Base-by-base conservation (phyloP, 2,113 vertebrate genomes). In the Penelope pileata region DNA sequence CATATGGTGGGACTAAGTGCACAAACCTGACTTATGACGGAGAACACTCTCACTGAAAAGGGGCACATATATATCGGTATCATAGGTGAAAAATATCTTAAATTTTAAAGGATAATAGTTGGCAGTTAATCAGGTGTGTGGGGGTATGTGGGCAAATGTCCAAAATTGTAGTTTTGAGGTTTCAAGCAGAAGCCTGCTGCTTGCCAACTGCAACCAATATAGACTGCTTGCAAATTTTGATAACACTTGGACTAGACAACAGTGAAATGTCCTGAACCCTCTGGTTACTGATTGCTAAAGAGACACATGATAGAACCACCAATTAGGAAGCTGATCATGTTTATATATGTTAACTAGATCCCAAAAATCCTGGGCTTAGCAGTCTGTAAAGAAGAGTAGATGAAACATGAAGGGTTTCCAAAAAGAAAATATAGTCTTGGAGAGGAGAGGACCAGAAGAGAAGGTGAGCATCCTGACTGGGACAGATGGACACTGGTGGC, bases 381-480 rank as follows among this genome's bases (percentile, higher is more conserved):
- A 8, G 16, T 3, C 3, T 0, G 0, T 50, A 45, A 47, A 63
- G 73, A 77, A 88, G 73, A 66, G 7, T 12, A 67, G 9, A 22
- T 16, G 2, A 26, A 63, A 85, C 53, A 12, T 63, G 24, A 24
- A 70, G 21, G 1, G 4, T 74, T 70, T 60, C 16, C n/a, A 24
- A 83, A 59, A 50, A 56, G 5, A 83, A 69, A 27, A 83, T 23
- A 26, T 32, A 7, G 1, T 42, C 51, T 81, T 77, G 23, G 22
- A 77, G 24, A 83, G 10, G 83, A 74, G 8, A 70, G 2, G 16
- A 47, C 7, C 1, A 3, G 56, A 8, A 82, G 89, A 91, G 7
- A 11, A 36, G 4, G 23, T 36, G 34, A 92, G 22, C 32, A 88
- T 51, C 29, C 32, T 67, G 19, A 47, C 10, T 6, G 5, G 16